These are phyloP conservation scores for Spisula subtruncata DNA, from an alignment of 2,888 invertebrate genomes.

Conservation along the genomic window DNA sequence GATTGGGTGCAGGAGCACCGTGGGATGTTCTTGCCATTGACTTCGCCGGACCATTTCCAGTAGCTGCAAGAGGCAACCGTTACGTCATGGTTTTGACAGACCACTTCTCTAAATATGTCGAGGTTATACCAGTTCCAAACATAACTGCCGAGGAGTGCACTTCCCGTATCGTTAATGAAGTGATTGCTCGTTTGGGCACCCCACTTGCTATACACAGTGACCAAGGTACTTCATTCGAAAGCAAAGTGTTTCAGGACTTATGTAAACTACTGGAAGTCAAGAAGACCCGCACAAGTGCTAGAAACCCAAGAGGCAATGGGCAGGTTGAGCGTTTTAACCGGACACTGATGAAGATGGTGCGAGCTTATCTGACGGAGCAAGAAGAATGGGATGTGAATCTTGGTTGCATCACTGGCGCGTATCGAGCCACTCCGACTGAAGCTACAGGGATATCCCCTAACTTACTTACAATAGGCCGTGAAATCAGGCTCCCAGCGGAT, in stretches of 20 bases:
- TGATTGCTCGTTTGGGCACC: constrained; percentile 35
- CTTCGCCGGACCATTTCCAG: constrained; percentile 45
- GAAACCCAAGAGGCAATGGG: constrained; percentile 55
- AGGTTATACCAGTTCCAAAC: constrained; percentile 32
- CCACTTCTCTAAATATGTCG: constrained; percentile 43
- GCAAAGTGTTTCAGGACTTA: constrained; percentile 46
- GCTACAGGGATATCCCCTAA: background rate
- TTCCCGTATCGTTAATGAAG: constrained; percentile 38
- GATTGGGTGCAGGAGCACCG: constrained; percentile 39
- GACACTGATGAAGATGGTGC: constrained; percentile 63
- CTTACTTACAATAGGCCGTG: background rate
- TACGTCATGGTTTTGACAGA: constrained; percentile 51
- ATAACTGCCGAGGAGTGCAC: constrained; percentile 47
- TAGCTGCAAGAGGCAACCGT: constrained; percentile 43
- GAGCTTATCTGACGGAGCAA: constrained; percentile 55
- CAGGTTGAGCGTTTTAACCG: constrained; percentile 65
- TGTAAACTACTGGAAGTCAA: constrained; percentile 48
- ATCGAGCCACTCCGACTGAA: background rate
- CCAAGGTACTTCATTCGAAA: constrained; percentile 53
- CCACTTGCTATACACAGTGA: constrained; percentile 35
- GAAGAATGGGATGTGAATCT: background rate
- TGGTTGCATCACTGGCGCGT: background rate
- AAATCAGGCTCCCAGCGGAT: background rate
- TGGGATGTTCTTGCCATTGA: constrained; percentile 47
- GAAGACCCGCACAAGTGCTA: constrained; percentile 59